Percentiles rank a stretch among this genome's conserved stretches.
These are phyloP conservation scores for Torymus texanus DNA, from an alignment of 2,888 invertebrate species.

Conservation along the genomic window DNA sequence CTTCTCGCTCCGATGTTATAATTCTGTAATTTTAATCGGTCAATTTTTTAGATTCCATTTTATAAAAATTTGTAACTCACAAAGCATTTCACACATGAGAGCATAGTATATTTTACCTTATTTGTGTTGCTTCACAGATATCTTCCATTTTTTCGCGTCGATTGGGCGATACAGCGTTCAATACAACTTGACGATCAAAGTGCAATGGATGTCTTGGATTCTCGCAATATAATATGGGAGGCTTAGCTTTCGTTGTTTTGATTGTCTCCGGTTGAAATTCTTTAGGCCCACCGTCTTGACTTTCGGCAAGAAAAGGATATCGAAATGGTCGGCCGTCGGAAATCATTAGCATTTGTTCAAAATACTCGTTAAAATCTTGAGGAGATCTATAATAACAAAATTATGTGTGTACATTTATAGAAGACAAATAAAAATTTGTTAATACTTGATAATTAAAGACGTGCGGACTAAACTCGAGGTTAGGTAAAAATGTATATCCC, in stretches of 20 bases:
- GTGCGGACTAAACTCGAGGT: too few species aligned
- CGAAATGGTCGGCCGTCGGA: conserved; percentile 65
- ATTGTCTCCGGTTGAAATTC: conserved; percentile 71
- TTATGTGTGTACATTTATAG: neutral
- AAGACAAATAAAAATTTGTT: conserved; percentile 30
- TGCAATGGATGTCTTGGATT: conserved; percentile 69
- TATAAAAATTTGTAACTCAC: neutral
- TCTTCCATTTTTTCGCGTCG: conserved; percentile 68
- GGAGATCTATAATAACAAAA: conserved; percentile 62
- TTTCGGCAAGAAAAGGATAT: conserved; percentile 64
- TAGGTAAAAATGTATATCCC: too few species aligned
- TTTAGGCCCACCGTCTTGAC: conserved; percentile 67
- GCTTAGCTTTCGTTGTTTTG: conserved; percentile 65
- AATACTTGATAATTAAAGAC: conserved; percentile 10
- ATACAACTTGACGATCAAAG: conserved; percentile 65
- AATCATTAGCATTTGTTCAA: conserved; percentile 71
- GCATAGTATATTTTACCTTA: conserved; percentile 57
- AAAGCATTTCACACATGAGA: neutral
- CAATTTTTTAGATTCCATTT: neutral
- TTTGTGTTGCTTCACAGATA: conserved; percentile 66
- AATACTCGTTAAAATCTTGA: conserved; percentile 68
- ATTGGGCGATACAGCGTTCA: conserved; percentile 65
- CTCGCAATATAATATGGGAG: conserved; percentile 67
- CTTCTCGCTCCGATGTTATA: conserved; percentile 62
- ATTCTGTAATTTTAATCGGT: conserved; percentile 59